Base-by-base conservation (phyloP, 2,113 vertebrate genomes). In the Corydoras maculifer region DNA sequence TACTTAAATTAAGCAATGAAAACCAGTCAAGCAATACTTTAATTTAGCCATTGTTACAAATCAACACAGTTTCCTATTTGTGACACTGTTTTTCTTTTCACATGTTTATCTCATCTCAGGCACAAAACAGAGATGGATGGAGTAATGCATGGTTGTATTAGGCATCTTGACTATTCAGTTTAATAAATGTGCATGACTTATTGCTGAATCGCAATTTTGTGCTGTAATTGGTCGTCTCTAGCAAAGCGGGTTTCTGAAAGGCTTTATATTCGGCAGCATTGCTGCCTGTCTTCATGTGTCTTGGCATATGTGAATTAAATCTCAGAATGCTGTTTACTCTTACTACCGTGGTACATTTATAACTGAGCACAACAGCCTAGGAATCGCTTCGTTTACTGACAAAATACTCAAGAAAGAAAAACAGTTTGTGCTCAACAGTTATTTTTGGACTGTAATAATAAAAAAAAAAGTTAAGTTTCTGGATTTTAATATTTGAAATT, bases 131-230 rank as follows among this genome's bases (percentile, higher is more conserved):
- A 89, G 89, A 91, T 88, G 78, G 84, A 88, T 90, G 83, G 84
- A 84, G 87, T 88, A 84, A 89, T 86, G 88, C 88, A 85, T 88
- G 88, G 85, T 54, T 86, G 88, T 90, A 86, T 89, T 80, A 88
- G 79, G 70, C 68, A 83, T 79, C 77, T 74, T 76, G 75, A 84
- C 35, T 43, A 43, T 78, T 84, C 89, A 86, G 86, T 64, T 79
- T 86, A 86, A 89, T 85, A 88, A 88, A 91, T 89, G 86, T 86
- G 73, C 81, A 86, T 82, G 85, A 86, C 83, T 84, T 84, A 84
- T 84, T 81, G 86, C 87, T 84, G 84, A 90, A 86, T 86, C 82
- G 86, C 77, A 84, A 77, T 80, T 80, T 73, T 74, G 69, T 71
- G 68, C 78, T 74, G 80, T 85, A 85, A 86, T 86, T 70, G 82